Percentiles rank a stretch among this genome's conserved stretches.
phyloP scores from a whole-genome alignment of 2,113 vertebrate genomes.

The Macquaria australasica region DNA sequence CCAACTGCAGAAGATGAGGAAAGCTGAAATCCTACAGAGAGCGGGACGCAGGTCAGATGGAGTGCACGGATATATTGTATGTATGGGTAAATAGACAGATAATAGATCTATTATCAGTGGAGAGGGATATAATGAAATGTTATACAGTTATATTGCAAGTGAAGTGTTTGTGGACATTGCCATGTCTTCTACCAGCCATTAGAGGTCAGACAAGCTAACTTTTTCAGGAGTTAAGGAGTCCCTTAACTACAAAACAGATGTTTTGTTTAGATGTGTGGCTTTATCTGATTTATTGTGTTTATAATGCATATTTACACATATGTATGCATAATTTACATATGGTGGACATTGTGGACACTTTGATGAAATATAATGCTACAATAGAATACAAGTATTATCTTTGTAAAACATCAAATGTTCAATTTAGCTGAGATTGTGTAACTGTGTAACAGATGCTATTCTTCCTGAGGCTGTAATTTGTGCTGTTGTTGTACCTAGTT shows the following conservation, averaged over 20 bases:
- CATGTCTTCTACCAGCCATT: neutral
- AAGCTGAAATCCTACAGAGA: constrained; percentile 85
- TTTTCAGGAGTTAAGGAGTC: neutral
- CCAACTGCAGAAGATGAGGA: constrained; percentile 87
- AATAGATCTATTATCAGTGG: neutral
- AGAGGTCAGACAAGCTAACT: neutral
- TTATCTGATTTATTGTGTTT: neutral
- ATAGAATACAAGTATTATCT: neutral
- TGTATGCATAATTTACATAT: neutral
- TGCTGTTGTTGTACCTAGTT: too few relatives aligned
- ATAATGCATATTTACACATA: neutral
- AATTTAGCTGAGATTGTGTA: neutral
- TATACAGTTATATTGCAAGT: neutral
- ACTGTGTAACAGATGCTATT: neutral
- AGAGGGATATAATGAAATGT: neutral
- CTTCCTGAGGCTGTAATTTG: neutral
- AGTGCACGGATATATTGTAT: neutral
- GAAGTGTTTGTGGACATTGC: neutral
- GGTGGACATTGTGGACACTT: neutral
- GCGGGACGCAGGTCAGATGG: constrained; percentile 70
- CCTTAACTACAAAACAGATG: neutral
- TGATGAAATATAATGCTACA: neutral
- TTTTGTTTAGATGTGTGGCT: neutral
- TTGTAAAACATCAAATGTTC: neutral
- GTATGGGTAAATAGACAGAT: neutral